These are phyloP conservation scores for Crocallis elinguaria DNA, from an alignment of 2,888 invertebrate species.

Conservation along the genomic window DNA sequence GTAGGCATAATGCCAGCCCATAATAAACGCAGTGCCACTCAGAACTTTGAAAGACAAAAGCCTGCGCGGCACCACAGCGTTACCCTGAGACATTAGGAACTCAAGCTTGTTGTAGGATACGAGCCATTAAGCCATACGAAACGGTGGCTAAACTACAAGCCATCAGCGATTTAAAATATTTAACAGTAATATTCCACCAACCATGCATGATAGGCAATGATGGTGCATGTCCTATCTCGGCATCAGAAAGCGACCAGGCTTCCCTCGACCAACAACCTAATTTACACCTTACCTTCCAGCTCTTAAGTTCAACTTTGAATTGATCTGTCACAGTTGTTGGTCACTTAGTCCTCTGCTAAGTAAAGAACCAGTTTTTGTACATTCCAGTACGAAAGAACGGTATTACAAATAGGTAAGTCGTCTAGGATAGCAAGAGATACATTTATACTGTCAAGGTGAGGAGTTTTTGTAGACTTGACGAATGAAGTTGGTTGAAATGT, in stretches of 20 bases:
- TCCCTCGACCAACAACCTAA: neutral
- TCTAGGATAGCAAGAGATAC: conserved; percentile 23
- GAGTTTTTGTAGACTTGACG: conserved; percentile 7
- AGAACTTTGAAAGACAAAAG: no score
- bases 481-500: conserved; percentile 5
- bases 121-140: no score
- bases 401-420: conserved; percentile 36
- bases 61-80: no score
- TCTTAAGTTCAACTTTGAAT: conserved; percentile 21
- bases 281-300: neutral
- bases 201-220: conserved; percentile 28
- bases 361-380: conserved; percentile 67
- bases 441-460: conserved; percentile 13
- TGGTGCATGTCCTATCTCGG: conserved; percentile 46
- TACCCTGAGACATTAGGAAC: no score
- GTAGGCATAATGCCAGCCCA: no score
- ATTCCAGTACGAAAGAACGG: conserved; percentile 61
- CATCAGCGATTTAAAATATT: neutral
- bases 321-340: conserved; percentile 31
- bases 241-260: conserved; percentile 47
- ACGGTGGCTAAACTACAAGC: no score
- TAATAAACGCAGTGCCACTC: no score
- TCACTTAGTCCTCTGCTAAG: conserved; percentile 60
- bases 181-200: conserved; percentile 23
- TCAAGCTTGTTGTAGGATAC: no score